Evolutionary conservation across 2,888 invertebrate species (phyloP), one percentile per base, ranked within the genome.

Genomic region (Euproctis similis): DNA sequence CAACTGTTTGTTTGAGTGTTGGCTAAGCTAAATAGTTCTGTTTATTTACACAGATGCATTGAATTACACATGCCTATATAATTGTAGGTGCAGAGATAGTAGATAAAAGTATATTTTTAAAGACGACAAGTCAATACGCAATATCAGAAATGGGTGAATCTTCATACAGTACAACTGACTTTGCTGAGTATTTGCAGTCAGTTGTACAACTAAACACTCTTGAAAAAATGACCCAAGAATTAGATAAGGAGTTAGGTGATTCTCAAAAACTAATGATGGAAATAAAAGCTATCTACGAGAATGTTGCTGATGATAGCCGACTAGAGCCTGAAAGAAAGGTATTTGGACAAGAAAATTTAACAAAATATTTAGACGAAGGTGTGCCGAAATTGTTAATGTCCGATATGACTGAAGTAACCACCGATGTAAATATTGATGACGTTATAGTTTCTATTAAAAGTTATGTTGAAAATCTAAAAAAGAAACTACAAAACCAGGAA

Each of bases 261-360:
- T 80, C 78, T 1, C 75, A 77, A 38, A 57, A 48, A 20, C 55
- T 70, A 14, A 69, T 81, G 75, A 57, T 46, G 31, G 67, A 80
- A 34, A 75, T 81, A 12, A 69, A 66, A 43, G 45, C 53, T 5
- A 59, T 76, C 41, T 71, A 77, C 20, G 14, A 14, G 14, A 23
- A 35, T 26, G 26, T 41, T 2, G 37, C 35, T 8, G 36, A 42
- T 8, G 40, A 29, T 14, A 26, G 11, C 8, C 24, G 34, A 5
- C 10, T 59, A 13, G 14, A 14, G 14, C 4, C 4, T 14, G 14
- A 14, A 4, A 14, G 4, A 4, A 4, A 4, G 6, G 6, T 4
- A 4, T 14, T 14, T 14, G 48, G 57, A 4, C 63, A 64, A 17
- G 77, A 72, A 29, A 67, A 70, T 17, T 28, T 73, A 18, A 60